phyloP scores from a whole-genome alignment of 2,113 vertebrate species.

The Ctenomys sociabilis region DNA sequence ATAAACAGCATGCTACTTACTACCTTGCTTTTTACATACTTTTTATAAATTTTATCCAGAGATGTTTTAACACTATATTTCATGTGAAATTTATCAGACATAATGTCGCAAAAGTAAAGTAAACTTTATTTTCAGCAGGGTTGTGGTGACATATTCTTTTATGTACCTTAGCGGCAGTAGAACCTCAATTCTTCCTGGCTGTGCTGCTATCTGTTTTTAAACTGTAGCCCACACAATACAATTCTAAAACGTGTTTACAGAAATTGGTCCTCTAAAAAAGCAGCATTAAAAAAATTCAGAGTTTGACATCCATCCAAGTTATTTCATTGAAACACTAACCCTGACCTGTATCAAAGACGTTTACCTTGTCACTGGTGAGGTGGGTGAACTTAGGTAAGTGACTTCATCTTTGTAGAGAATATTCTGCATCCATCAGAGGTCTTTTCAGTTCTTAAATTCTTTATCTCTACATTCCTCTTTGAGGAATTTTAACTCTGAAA shows the following conservation, averaged over 20 bases:
- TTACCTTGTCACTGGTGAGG: neutral
- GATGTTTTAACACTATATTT: neutral
- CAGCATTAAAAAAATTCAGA: neutral
- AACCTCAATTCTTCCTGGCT: neutral
- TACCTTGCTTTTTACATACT: neutral
- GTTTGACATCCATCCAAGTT: neutral
- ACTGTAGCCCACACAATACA: neutral
- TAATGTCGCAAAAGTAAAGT: neutral
- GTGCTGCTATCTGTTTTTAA: constrained; percentile 41
- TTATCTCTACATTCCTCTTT: constrained; percentile 40
- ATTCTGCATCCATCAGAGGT: neutral
- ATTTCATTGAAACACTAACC: neutral
- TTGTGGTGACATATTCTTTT: neutral
- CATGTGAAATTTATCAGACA: constrained; percentile 9
- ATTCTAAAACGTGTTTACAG: constrained; percentile 42
- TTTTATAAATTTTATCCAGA: neutral
- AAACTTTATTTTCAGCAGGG: neutral
- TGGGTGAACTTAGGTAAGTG: constrained; percentile 4
- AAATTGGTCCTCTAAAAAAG: neutral
- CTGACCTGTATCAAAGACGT: constrained; percentile 18
- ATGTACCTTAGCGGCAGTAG: constrained; percentile 38
- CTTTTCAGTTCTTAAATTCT: constrained; percentile 45
- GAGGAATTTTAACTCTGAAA: constrained; percentile 62
- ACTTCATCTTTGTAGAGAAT: constrained; percentile 16
- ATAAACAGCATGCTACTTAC: neutral